Evolutionary conservation across 2,888 invertebrate genomes (phyloP), one percentile per base, ranked within the genome.

Genomic region (Chloroclystis v-ata): DNA sequence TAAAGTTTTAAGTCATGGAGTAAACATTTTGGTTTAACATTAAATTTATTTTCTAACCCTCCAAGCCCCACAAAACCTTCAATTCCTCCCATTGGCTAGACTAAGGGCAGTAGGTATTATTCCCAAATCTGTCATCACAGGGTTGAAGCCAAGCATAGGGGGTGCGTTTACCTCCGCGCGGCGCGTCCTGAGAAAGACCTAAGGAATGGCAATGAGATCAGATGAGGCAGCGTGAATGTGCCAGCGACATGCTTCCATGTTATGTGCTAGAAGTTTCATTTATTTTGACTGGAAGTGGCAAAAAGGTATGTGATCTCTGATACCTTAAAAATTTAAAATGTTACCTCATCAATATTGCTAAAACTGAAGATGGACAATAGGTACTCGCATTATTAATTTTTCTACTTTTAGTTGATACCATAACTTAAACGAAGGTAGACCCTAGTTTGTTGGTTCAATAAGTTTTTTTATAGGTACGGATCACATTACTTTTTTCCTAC

Each of bases 151-250:
- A 78, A 85, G 83, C 84, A 76, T 67, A 67, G 74, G 79, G n/a
- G 77, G 67, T 70, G 75, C 75, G 73, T 70, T 86, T 87, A 87
- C 87, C 87, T 87, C 87, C 83, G 56, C 75, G 83, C 67, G 80
- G 74, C 67, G 78, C 67, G 75, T 79, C 87, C 87, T 86, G 87
- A 87, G 87, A 87, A 86, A 87, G 87, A 87, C 87, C 87, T 87
- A 87, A 82, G 86, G 79, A 87, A 85, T 72, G 65, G 67, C 75
- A 83, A 85, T 86, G 86, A 85, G 79, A 84, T 78, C 75, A 77
- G 61, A 77, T 78, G 78, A 72, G 61, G 63, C 69, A 72, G 77
- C 75, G 71, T 75, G 75, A 74, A 56, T 56, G 81, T 83, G 84
- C 80, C 71, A 77, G 81, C 82, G 69, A 61, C 84, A 86, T 86